Evolutionary conservation across 2,888 invertebrate species (phyloP), one percentile per base, ranked within the genome.

Genomic region (Coleophora deauratella): DNA sequence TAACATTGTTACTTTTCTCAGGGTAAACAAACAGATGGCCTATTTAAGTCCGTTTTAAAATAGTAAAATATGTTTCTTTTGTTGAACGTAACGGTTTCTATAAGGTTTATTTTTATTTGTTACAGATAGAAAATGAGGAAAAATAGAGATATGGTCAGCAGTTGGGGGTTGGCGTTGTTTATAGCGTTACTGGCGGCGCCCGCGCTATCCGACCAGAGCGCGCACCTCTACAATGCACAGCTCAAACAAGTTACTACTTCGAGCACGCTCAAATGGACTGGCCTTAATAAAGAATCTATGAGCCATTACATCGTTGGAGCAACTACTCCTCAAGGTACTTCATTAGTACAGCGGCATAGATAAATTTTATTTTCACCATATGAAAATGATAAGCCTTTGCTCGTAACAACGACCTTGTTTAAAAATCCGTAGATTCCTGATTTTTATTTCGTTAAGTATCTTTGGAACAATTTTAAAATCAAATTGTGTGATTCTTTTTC

Each of bases 211-310:
- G 80, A 82, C 43, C 63, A 68, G 33, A 68, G 72, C 27, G 85
- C 75, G 15, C 79, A 81, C 8, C 57, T 86, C 9, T 79, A 70
- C 56, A 81, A 80, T 50, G 65, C 80, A 38, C 80, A 62, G 62
- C 68, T 88, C 45, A 89, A 90, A 46, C 93, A 94, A 71, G 86
- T 91, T 42, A 86, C 93, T 40, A 95, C 95, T 3, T 95, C 95
- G 7, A 93, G 91, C 59, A 93, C 94, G 0, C 84, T 95, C 39
- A 88, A 89, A 62, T 95, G 95, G 95, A 87, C 91, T 39, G 87
- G 88, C 47, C 55, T 74, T 38, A 77, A 70, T 49, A 74, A 70
- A 56, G 78, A 81, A 55, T 63, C 63, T 6, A 76, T 75, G 70
- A 61, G 54, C 47, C 89, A 89, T 56, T 91, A 91, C 38, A 92